phyloP scores from a whole-genome alignment of 2,797 vertebrate genomes.

The Catostomus latipinnis region DNA sequence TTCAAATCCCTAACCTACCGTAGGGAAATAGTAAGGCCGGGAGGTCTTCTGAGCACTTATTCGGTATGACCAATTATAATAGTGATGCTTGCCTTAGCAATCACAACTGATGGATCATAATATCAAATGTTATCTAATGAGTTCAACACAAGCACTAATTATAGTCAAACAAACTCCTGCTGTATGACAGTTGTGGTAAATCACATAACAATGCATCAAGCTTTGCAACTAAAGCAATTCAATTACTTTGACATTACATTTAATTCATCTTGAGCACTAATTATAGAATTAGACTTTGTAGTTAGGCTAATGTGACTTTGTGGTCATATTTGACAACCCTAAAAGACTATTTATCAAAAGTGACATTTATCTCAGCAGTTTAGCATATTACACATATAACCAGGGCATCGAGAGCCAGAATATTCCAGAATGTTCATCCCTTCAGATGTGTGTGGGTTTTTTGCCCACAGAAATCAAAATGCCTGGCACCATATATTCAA shows the following conservation, averaged over 20 bases:
- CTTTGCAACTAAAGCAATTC: background rate
- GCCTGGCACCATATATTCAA: constrained; percentile 46
- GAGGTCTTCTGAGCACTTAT: too few species aligned
- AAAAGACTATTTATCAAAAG: background rate
- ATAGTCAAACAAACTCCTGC: background rate
- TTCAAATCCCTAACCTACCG: too few species aligned
- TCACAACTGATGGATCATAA: background rate
- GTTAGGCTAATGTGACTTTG: background rate
- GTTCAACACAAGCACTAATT: background rate
- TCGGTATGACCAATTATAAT: background rate
- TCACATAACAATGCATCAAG: background rate
- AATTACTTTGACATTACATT: background rate
- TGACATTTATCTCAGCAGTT: constrained; percentile 40
- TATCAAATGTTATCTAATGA: background rate
- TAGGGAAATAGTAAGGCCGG: too few species aligned
- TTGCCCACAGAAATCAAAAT: constrained; percentile 47
- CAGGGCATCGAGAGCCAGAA: constrained; percentile 20
- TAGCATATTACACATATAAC: constrained; percentile 8
- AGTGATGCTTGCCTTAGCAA: background rate
- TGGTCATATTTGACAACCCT: background rate
- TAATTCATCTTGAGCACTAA: background rate
- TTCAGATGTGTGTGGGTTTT: constrained; percentile 54
- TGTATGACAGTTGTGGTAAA: constrained; percentile 2
- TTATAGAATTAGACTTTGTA: background rate
- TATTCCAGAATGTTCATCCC: constrained; percentile 35